phyloP scores from a whole-genome alignment of 2,888 invertebrate genomes.

The Galerucella calmariensis region DNA sequence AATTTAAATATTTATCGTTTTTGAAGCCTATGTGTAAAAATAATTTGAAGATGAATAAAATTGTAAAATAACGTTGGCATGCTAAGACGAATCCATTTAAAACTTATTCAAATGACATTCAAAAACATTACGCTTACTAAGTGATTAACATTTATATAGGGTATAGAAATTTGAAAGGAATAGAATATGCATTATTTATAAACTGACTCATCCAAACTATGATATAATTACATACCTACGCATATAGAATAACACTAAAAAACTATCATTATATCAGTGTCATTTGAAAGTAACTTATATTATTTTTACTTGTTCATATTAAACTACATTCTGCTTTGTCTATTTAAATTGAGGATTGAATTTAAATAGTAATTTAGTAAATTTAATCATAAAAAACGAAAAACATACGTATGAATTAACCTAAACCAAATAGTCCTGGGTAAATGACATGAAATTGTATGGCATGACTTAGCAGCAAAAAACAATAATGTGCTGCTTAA shows the following conservation, averaged over 20 bases:
- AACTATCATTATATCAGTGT: conserved; percentile 20
- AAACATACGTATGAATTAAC: no score
- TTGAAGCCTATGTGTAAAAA: no score
- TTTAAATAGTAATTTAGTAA: no score
- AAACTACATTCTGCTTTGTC: background rate
- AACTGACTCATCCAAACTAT: conserved; percentile 41
- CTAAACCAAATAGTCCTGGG: no score
- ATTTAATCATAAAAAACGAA: no score
- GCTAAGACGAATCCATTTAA: conserved; percentile 19
- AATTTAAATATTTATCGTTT: no score
- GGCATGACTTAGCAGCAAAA: no score
- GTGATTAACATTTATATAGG: conserved; percentile 48
- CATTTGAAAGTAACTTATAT: conserved; percentile 12
- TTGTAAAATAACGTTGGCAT: no score
- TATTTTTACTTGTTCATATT: background rate
- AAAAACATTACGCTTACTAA: conserved; percentile 39
- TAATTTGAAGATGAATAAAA: no score
- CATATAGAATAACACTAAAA: conserved; percentile 17
- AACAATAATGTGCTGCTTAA: no score
- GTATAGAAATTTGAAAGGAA: conserved; percentile 48
- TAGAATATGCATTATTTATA: conserved; percentile 39
- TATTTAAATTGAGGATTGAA: no score
- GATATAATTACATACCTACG: conserved; percentile 36
- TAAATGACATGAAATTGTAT: no score
- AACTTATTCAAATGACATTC: conserved; percentile 41